Conservation (phyloP, 1,140 invertebrate species). For the Cotesia glomerata region DNA sequence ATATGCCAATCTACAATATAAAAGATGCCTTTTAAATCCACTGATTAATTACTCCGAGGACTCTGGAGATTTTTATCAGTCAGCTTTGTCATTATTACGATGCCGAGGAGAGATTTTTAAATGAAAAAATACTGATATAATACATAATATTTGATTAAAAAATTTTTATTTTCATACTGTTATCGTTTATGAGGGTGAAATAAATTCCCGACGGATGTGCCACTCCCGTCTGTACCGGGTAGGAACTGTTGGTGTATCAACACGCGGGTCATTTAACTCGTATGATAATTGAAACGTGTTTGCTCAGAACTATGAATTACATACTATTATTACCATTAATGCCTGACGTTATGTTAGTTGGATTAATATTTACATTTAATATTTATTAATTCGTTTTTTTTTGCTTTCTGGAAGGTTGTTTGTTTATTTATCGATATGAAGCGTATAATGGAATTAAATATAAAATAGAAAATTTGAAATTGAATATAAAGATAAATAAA, state of each 20-base stretch:
- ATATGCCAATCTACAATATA: background rate
- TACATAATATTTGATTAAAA: background rate
- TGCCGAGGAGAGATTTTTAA: background rate
- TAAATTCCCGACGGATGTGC: slow-evolving; percentile 27
- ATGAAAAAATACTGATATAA: background rate
- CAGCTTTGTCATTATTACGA: too few relatives aligned
- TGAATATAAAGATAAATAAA: too few relatives aligned
- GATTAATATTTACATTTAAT: too few relatives aligned
- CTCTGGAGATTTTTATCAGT: too few relatives aligned
- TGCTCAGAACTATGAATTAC: slow-evolving; percentile 4
- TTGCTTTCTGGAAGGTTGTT: too few relatives aligned
- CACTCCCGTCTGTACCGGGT: slow-evolving; percentile 14
- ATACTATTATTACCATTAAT: too few relatives aligned
- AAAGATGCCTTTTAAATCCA: background rate
- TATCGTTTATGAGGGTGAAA: slow-evolving; percentile 8
- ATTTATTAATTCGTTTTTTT: too few relatives aligned
- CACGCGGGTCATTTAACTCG: slow-evolving; percentile 31
- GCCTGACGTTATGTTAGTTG: too few relatives aligned
- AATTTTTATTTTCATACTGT: background rate
- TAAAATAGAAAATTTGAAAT: too few relatives aligned
- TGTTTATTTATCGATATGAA: too few relatives aligned
- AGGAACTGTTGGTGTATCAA: background rate
- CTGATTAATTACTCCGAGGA: background rate
- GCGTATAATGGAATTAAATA: too few relatives aligned
- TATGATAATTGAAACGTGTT: slow-evolving; percentile 33